Percentiles rank a stretch among this genome's conserved stretches.
These are phyloP conservation scores for Lycorma delicatula DNA, from an alignment of 1,140 invertebrate species.

Conservation along the genomic window DNA sequence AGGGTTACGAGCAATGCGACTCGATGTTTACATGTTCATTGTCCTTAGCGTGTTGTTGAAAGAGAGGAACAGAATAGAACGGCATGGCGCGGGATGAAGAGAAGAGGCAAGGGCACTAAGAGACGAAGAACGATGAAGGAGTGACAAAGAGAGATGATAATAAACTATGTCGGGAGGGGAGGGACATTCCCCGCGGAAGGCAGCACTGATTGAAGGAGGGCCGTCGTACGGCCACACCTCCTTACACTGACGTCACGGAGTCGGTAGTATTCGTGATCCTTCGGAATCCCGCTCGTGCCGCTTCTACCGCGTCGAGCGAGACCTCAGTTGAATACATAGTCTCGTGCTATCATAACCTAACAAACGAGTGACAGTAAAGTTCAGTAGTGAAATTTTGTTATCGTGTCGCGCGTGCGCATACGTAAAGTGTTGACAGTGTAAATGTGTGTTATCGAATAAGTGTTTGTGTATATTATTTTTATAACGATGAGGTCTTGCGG, in stretches of 20 bases:
- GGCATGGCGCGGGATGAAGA: too few species aligned
- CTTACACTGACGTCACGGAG: neutral
- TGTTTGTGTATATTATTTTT: neutral
- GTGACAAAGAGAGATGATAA: neutral
- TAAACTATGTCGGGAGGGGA: too few species aligned
- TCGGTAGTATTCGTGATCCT: neutral
- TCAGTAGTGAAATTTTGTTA: too few species aligned
- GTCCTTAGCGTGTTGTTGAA: too few species aligned
- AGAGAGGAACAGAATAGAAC: too few species aligned
- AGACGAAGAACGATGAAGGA: too few species aligned
- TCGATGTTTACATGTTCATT: too few species aligned
- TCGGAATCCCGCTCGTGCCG: neutral
- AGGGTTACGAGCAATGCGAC: too few species aligned
- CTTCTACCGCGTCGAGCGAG: neutral
- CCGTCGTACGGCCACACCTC: neutral
- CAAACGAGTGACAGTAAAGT: too few species aligned
- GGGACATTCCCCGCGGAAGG: neutral
- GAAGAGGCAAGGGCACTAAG: too few species aligned
- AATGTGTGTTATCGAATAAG: neutral
- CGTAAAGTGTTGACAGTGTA: neutral
- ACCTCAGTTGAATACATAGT: neutral
- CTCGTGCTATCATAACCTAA: conserved; percentile 1
- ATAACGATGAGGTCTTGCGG: neutral
- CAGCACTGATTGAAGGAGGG: neutral
- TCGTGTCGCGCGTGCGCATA: neutral